phyloP scores from a whole-genome alignment of 2,888 invertebrate genomes.

The Stegana nigrithorax region DNA sequence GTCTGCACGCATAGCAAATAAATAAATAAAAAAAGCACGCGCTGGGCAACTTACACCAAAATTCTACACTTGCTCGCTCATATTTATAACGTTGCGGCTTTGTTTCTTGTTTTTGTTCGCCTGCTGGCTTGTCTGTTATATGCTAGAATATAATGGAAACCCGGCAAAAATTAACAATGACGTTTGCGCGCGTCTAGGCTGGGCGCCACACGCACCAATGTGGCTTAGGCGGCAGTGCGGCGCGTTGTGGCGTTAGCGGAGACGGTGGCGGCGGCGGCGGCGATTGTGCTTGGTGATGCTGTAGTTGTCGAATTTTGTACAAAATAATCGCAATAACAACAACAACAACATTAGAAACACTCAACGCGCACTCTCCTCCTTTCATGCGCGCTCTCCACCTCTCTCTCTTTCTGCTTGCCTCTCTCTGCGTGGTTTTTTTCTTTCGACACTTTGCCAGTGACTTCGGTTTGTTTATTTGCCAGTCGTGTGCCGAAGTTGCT shows the following conservation, averaged over 20 bases:
- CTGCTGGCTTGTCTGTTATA: not conserved
- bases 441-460: not conserved
- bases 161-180: not conserved
- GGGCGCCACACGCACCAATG: no score
- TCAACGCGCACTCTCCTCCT: not conserved
- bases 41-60: not conserved
- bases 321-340: no score
- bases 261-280: no score
- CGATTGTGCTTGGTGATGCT: no score
- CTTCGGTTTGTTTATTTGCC: conserved; percentile 52
- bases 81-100: no score
- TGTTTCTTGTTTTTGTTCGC: not conserved
- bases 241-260: no score
- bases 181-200: not conserved
- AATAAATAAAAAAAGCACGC: not conserved
- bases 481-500: conserved; percentile 35
- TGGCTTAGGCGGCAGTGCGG: no score
- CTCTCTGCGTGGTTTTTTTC: not conserved
- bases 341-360: no score
- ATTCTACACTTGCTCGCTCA: no score
- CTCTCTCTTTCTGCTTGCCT: not conserved
- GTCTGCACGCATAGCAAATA: not conserved
- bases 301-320: no score
- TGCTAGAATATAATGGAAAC: not conserved
- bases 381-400: not conserved